Conservation (phyloP, 2,113 vertebrate species). For the Phylloscopus trochilus region DNA sequence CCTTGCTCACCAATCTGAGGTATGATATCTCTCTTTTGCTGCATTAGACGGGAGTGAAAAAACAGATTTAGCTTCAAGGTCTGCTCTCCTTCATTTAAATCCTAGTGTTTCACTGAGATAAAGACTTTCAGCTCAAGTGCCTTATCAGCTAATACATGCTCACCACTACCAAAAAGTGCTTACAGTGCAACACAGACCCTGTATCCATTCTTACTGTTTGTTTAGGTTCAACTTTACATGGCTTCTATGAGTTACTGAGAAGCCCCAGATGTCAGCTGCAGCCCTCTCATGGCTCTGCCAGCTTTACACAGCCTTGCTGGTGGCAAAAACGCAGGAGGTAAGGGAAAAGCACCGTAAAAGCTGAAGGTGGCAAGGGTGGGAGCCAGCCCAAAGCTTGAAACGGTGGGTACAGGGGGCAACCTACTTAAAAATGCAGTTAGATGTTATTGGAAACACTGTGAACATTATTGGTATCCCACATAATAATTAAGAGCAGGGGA, state of each 20-base stretch:
- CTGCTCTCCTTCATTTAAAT: not conserved
- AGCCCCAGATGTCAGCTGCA: not conserved
- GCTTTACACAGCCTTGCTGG: not conserved
- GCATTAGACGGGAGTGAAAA: not conserved
- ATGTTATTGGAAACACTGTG: not conserved
- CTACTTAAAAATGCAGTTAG: not conserved
- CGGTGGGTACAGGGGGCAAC: rapidly evolving
- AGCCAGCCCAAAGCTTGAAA: not conserved
- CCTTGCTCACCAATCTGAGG: not conserved
- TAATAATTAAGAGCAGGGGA: not conserved
- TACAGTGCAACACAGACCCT: not conserved
- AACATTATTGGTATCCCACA: rapidly evolving
- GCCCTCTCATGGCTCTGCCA: not conserved
- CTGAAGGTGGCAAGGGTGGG: not conserved
- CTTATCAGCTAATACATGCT: not conserved
- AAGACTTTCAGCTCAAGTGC: not conserved
- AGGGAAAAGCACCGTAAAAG: not conserved
- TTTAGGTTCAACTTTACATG: not conserved
- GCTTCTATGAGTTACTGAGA: not conserved
- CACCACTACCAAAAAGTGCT: not conserved
- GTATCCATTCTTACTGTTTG: not conserved
- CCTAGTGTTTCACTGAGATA: not conserved
- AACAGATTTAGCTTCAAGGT: not conserved
- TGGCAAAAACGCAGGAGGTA: not conserved
- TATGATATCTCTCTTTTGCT: not conserved